Conservation (phyloP, 1,140 invertebrate species). For the Pseudachorutes palmiensis region DNA sequence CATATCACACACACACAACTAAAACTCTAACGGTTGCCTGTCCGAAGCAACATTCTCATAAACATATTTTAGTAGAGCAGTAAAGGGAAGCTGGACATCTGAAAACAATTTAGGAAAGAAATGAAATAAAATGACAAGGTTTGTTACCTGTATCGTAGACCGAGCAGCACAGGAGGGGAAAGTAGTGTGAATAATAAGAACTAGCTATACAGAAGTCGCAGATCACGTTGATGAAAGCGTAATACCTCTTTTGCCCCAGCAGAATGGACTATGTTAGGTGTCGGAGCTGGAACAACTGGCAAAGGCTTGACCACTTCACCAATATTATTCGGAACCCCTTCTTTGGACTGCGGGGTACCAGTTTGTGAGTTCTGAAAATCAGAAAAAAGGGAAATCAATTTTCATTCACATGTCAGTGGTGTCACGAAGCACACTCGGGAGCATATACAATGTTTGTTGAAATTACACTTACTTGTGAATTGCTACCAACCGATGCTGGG, state of each 20-base stretch:
- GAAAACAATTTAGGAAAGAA: no score
- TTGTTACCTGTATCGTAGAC: not conserved
- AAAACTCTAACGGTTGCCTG: no score
- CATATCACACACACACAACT: no score
- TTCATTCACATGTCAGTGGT: not conserved
- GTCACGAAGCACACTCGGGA: not conserved
- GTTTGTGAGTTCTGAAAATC: not conserved
- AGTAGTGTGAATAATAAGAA: not conserved
- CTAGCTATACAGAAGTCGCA: constrained; percentile 12
- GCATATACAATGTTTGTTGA: no score
- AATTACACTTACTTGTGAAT: no score
- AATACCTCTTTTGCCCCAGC: constrained; percentile 8
- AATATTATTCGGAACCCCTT: not conserved
- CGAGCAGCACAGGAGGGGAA: not conserved
- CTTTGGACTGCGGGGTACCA: not conserved
- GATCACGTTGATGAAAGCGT: constrained; percentile 7
- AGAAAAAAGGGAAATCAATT: not conserved
- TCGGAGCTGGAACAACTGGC: not conserved
- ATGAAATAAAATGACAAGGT: not conserved
- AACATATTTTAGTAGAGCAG: no score
- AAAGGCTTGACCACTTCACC: not conserved
- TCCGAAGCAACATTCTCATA: no score
- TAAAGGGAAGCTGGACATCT: no score
- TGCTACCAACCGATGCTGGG: no score
- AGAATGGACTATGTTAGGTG: not conserved